Percentiles rank a stretch among this genome's conserved stretches.
Conservation (phyloP, 2,113 vertebrate genomes). For the Heterochromis multidens region DNA sequence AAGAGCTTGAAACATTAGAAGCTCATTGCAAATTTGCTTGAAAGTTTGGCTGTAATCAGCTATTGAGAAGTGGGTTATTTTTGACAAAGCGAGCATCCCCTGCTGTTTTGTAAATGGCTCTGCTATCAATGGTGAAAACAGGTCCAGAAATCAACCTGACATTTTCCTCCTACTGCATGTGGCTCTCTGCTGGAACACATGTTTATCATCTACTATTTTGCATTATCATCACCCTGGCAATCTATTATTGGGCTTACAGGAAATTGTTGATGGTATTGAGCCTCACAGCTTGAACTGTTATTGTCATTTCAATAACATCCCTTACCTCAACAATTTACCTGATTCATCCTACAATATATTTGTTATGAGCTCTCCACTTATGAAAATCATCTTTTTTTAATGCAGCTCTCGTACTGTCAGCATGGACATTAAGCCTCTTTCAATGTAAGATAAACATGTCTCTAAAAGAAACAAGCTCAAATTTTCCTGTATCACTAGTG, state of each 20-base stretch:
- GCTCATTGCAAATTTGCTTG: background rate
- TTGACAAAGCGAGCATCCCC: background rate
- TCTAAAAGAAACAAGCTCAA: background rate
- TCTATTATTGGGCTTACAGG: background rate
- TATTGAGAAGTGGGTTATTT: slow-evolving; percentile 9
- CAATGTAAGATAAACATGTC: background rate
- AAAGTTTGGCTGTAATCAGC: background rate
- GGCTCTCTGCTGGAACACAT: background rate
- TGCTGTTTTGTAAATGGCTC: background rate
- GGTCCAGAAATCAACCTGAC: slow-evolving; percentile 16
- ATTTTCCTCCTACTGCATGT: slow-evolving; percentile 11
- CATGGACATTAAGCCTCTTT: background rate
- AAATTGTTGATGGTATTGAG: background rate
- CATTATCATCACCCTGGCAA: background rate
- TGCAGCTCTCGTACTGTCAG: background rate
- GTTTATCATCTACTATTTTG: background rate
- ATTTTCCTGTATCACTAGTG: background rate
- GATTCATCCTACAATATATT: background rate
- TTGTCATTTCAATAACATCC: background rate
- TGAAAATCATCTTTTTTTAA: background rate
- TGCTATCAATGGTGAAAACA: background rate
- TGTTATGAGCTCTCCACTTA: background rate
- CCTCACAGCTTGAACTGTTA: background rate
- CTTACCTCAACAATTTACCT: background rate
- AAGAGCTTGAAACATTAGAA: background rate